phyloP scores from a whole-genome alignment of 2,113 vertebrate genomes.

The Pantherophis guttatus region DNA sequence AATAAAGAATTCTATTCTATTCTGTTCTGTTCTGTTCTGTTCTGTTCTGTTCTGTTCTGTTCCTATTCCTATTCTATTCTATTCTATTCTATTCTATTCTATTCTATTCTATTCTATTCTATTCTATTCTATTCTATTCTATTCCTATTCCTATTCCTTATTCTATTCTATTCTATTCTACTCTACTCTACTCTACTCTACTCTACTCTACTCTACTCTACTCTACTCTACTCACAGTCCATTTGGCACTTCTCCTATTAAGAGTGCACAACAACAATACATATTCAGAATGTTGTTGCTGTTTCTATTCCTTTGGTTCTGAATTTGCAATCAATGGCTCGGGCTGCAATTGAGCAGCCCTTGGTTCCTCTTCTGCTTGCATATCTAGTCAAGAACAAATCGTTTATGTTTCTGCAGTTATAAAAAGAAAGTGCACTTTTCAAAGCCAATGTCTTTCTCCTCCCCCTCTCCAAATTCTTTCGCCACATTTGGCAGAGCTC shows the following conservation, averaged over 20 bases:
- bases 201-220: too few relatives aligned
- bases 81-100: too few relatives aligned
- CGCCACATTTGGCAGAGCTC: not conserved
- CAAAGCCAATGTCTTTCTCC: not conserved
- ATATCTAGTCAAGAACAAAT: conserved; percentile 49
- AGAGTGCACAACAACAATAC: conserved; percentile 63
- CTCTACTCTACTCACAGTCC: conserved; percentile 38
- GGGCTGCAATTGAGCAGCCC: conserved; percentile 49
- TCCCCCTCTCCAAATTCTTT: not conserved
- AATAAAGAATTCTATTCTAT: too few relatives aligned
- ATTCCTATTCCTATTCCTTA: too few relatives aligned
- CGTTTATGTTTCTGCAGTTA: conserved; percentile 24
- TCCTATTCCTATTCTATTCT: too few relatives aligned
- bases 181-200: too few relatives aligned
- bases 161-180: too few relatives aligned
- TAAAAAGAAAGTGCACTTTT: not conserved
- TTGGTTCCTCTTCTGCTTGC: conserved; percentile 6
- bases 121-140: too few relatives aligned
- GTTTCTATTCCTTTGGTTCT: conserved; percentile 14
- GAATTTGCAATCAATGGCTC: conserved; percentile 56
- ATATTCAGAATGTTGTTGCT: conserved; percentile 53
- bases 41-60: too few relatives aligned
- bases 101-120: too few relatives aligned
- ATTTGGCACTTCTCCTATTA: conserved; percentile 67
- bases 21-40: too few relatives aligned